These are phyloP conservation scores for Diploscapter pachys DNA, from an alignment of 1,140 invertebrate genomes.

Conservation along the genomic window DNA sequence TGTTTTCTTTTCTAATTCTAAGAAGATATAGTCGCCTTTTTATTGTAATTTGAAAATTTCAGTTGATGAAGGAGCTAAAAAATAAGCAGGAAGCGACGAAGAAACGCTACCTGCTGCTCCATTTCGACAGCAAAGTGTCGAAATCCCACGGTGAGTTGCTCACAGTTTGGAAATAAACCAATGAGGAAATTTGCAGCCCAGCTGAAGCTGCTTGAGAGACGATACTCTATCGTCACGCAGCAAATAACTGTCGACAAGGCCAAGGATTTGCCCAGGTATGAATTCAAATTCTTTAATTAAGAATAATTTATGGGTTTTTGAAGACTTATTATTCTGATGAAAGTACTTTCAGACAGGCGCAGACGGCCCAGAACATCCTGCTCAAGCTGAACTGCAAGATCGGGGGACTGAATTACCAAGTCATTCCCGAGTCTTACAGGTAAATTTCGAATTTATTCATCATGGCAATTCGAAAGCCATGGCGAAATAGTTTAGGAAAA, in stretches of 20 bases:
- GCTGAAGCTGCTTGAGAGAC: slow-evolving; percentile 15
- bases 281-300: not conserved
- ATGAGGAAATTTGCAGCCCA: not conserved
- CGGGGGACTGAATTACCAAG: slow-evolving; percentile 34
- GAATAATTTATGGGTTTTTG: not conserved
- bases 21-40: too few relatives aligned
- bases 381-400: slow-evolving; percentile 41
- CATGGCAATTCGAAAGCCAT: not conserved
- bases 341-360: not conserved
- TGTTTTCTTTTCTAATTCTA: too few relatives aligned
- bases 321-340: not conserved
- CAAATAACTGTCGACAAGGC: slow-evolving; percentile 5
- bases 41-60: too few relatives aligned
- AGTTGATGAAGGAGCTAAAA: too few relatives aligned
- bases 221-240: slow-evolving; percentile 6
- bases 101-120: not conserved
- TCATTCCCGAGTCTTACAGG: slow-evolving; percentile 15
- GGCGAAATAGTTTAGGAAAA: too few relatives aligned
- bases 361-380: slow-evolving; percentile 29
- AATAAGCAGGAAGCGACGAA: too few relatives aligned
- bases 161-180: not conserved
- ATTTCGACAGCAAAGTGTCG: not conserved
- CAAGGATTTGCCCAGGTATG: not conserved
- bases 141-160: slow-evolving; percentile 4
- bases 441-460: slow-evolving; percentile 9